phyloP scores from a whole-genome alignment of 2,113 vertebrate species.

The Bagarius yarrelli region DNA sequence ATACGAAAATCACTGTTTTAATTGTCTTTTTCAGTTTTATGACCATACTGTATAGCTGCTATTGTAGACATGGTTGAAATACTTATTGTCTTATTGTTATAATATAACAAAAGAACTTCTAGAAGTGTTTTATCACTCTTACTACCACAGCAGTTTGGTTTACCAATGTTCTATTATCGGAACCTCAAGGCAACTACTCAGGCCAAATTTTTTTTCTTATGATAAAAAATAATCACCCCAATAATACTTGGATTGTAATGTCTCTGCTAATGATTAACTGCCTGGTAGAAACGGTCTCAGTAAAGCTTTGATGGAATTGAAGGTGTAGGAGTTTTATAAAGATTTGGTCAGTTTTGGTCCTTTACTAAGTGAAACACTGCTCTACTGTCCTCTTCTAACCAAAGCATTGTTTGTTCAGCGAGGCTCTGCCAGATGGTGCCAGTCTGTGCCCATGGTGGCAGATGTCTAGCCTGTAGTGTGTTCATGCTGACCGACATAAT shows the following conservation, averaged over 20 bases:
- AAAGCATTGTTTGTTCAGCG: conserved; percentile 37
- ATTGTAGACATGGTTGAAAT: too few relatives aligned
- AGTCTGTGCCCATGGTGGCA: conserved; percentile 55
- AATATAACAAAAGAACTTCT: too few relatives aligned
- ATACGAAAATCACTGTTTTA: too few relatives aligned
- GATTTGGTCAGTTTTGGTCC: not conserved
- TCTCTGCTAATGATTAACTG: not conserved
- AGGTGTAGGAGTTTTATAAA: conserved; percentile 27
- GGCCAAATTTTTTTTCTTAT: not conserved
- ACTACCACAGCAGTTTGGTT: too few relatives aligned
- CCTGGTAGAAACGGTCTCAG: not conserved
- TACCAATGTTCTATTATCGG: not conserved
- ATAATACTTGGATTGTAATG: too few relatives aligned
- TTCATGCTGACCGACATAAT: conserved; percentile 17
- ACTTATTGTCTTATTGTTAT: too few relatives aligned
- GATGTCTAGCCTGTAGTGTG: conserved; percentile 50
- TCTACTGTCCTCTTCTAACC: conserved; percentile 11
- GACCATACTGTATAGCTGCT: too few relatives aligned
- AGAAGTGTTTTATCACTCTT: too few relatives aligned
- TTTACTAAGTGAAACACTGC: conserved; percentile 22
- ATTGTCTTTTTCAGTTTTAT: too few relatives aligned
- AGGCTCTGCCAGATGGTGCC: conserved; percentile 56
- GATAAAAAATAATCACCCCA: not conserved
- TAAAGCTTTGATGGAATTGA: not conserved
- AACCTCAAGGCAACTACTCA: not conserved